Evolutionary conservation across 2,113 vertebrate genomes (phyloP), one percentile per base, ranked within the genome.

Genomic region (Ictalurus furcatus): DNA sequence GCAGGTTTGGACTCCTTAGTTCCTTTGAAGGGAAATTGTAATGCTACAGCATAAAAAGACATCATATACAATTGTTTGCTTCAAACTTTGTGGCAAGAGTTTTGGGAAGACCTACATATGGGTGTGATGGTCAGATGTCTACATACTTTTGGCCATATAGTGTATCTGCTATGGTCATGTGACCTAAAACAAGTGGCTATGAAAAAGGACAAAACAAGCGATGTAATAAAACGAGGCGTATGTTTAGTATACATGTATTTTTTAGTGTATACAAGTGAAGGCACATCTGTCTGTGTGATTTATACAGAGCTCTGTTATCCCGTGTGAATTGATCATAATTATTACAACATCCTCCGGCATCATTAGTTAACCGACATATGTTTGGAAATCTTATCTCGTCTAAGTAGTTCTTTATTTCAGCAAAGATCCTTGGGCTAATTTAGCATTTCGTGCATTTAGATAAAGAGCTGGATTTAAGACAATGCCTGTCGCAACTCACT

Each of bases 351-450:
- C 58, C 34, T 63, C 81, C 12, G 23, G 81, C 58, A 63, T 84
- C 58, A 63, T 37, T 40, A 44, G 34, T 63, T 40, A 84, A 40
- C 59, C 44, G 81, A 63, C 54, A 63, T 63, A 63, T 84, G 81
- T 44, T 84, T 44, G 13, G 58, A 84, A 37, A 63, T 63, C 81
- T 13, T 63, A 63, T 44, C 34, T 58, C 21, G 5, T 84, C 58
- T 63, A 34, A 63, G 63, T 28, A 63, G 12, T 84, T 17, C 58
- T 63, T 63, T 84, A 88, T 74, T 83, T 58, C 56, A 84, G 34
- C 7, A n/a, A 73, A 61, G 76, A 17, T 37, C 63, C 67, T 84
- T 44, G 37, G 56, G 56, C 80, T 37, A 48, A 52, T 84, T 69
- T 30, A 28, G 17, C 8, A 59, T n/a, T 54, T 81, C 19, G 44